Percentiles rank a stretch among this genome's conserved stretches.
phyloP scores from a whole-genome alignment of 2,113 vertebrate genomes.

The Embiotoca jacksoni region DNA sequence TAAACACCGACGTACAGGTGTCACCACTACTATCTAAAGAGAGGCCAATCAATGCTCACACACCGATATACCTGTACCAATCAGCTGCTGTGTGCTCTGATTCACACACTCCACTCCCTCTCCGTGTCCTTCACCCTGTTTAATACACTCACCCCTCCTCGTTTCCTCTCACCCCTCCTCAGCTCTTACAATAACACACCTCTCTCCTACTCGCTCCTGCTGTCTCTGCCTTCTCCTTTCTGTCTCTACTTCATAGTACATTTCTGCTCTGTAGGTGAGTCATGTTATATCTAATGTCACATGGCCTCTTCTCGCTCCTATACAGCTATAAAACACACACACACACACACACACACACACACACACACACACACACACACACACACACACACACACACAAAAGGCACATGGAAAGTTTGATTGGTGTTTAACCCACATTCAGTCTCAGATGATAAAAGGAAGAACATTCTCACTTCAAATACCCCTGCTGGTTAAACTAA shows the following conservation, averaged over 20 bases:
- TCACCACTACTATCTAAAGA: slow-evolving; percentile 71
- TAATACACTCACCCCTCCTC: slow-evolving; percentile 45
- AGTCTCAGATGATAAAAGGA: slow-evolving; percentile 1
- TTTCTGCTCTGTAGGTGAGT: slow-evolving; percentile 12
- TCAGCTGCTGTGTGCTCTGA: slow-evolving; percentile 56
- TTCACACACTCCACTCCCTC: slow-evolving; percentile 21
- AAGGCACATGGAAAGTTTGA: not conserved
- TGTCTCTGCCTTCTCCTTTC: not conserved
- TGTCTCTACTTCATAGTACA: slow-evolving; percentile 6
- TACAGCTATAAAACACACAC: not conserved
- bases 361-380: no score
- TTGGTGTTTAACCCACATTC: not conserved
- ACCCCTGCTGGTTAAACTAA: not conserved
- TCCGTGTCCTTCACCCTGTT: slow-evolving; percentile 29
- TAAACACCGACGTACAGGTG: slow-evolving; percentile 76
- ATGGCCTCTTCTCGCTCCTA: not conserved
- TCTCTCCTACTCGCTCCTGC: slow-evolving; percentile 1
- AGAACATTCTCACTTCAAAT: not conserved
- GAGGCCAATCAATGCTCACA: slow-evolving; percentile 73
- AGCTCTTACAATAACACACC: slow-evolving; percentile 1
- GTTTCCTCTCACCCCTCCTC: not conserved
- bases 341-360: no score
- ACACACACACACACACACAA: not conserved
- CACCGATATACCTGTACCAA: slow-evolving; percentile 73
- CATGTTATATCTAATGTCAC: not conserved